Percentiles rank a stretch among this genome's conserved stretches.
phyloP scores from a whole-genome alignment of 2,888 invertebrate species.

The Branchellion lobata region DNA sequence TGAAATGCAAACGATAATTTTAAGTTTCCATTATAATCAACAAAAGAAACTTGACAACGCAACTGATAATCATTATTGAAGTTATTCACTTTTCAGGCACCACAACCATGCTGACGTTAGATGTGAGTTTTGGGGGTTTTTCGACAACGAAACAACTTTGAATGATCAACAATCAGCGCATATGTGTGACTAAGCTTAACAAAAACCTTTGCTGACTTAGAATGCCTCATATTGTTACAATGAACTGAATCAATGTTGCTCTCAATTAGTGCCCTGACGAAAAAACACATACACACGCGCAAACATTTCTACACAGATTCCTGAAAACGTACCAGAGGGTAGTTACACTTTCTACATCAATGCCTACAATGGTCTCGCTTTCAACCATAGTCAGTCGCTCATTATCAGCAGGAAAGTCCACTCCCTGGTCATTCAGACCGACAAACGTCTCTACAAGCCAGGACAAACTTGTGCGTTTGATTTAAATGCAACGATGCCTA shows the following conservation, averaged over 20 bases:
- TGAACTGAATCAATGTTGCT: no score
- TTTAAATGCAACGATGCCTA: background rate
- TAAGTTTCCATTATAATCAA: background rate
- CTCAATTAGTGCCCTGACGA: no score
- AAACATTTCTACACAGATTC: background rate
- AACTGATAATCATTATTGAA: background rate
- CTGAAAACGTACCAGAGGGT: background rate
- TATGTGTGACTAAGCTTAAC: background rate
- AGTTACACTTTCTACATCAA: background rate
- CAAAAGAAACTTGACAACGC: background rate
- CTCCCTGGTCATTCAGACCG: conserved; percentile 8
- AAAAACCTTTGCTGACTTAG: background rate
- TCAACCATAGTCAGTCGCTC: background rate
- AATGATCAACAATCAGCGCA: no score
- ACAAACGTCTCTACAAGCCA: conserved; percentile 17
- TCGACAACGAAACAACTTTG: no score
- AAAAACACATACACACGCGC: background rate
- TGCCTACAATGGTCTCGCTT: background rate
- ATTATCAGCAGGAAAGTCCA: background rate
- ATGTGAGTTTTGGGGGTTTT: background rate
- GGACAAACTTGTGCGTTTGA: conserved; percentile 1
- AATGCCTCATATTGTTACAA: no score
- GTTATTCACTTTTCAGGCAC: background rate
- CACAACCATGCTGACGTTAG: background rate
- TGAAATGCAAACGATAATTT: no score